These are phyloP conservation scores for Parapsyche elsis DNA, from an alignment of 1,140 invertebrate species.

Conservation along the genomic window DNA sequence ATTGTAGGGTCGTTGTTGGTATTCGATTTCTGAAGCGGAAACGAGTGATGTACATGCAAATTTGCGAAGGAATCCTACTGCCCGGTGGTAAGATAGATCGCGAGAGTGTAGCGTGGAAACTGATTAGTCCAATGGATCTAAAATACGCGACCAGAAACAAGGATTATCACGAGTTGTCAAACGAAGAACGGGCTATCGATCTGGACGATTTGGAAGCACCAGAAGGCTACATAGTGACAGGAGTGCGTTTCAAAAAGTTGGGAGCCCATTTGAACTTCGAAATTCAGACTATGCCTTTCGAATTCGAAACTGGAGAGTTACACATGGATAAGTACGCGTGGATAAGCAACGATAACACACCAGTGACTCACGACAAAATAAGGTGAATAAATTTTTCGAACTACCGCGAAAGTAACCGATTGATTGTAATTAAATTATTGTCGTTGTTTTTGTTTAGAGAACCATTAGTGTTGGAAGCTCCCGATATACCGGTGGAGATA, in stretches of 20 bases:
- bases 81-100: constrained; percentile 73
- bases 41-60: constrained; percentile 83
- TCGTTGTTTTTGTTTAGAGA: constrained; percentile 60
- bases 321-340: constrained; percentile 74
- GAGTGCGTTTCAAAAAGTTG: constrained; percentile 77
- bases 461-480: constrained; percentile 69
- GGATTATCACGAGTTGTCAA: constrained; percentile 81
- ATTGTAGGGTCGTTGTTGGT: constrained; percentile 78
- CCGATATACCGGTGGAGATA: constrained; percentile 77
- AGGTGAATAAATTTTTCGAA: constrained; percentile 63
- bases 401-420: too few species aligned
- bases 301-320: constrained; percentile 80
- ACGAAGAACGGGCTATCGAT: constrained; percentile 81
- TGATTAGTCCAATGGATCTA: constrained; percentile 57
- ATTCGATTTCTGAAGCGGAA: constrained; percentile 78
- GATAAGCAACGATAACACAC: constrained; percentile 85
- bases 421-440: background rate
- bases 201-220: constrained; percentile 80
- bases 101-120: constrained; percentile 72
- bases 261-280: constrained; percentile 87
- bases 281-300: constrained; percentile 81
- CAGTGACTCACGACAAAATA: constrained; percentile 66
- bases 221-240: constrained; percentile 73
- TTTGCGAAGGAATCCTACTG: constrained; percentile 78
- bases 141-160: constrained; percentile 66